Evolutionary conservation across 1,140 invertebrate genomes (phyloP).

Genomic region (Penaeus vannamei): DNA sequence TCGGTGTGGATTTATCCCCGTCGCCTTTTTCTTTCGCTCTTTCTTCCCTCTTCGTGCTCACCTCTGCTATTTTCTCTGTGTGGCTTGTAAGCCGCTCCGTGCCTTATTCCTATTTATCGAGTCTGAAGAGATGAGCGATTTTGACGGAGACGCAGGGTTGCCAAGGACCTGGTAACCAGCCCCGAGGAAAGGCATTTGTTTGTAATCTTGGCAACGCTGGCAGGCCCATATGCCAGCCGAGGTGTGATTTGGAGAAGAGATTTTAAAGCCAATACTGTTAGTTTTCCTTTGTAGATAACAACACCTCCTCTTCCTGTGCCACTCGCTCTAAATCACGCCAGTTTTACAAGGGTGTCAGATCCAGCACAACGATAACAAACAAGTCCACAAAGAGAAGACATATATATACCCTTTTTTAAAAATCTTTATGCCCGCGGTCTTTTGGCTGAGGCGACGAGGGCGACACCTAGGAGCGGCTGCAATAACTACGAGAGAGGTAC

Average conservation of each 20-base stretch:
- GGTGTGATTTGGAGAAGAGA: slow-evolving; percentile 48
- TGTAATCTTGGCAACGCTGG: slow-evolving; percentile 39
- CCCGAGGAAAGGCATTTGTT: background rate
- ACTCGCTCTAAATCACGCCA: background rate
- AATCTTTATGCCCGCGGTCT: too few species aligned
- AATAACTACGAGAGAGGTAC: too few species aligned
- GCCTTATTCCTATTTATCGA: too few species aligned
- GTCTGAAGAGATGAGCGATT: too few species aligned
- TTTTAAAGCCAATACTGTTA: slow-evolving; percentile 55
- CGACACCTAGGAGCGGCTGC: too few species aligned
- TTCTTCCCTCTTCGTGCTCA: background rate
- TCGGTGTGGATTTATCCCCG: background rate
- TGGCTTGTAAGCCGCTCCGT: background rate
- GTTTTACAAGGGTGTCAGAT: background rate
- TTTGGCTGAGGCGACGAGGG: too few species aligned
- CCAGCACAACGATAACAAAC: slow-evolving; percentile 9
- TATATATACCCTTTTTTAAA: too few species aligned
- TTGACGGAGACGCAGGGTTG: background rate
- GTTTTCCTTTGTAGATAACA: slow-evolving; percentile 46
- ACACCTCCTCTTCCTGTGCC: slow-evolving; percentile 20
- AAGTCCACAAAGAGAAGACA: background rate
- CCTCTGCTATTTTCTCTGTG: background rate
- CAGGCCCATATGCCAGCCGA: slow-evolving; percentile 41
- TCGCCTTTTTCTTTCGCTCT: background rate
- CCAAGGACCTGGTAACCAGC: background rate